Percentiles rank a stretch among this genome's conserved stretches.
phyloP scores from a whole-genome alignment of 2,113 vertebrate genomes.

The Engraulis encrasicolus region DNA sequence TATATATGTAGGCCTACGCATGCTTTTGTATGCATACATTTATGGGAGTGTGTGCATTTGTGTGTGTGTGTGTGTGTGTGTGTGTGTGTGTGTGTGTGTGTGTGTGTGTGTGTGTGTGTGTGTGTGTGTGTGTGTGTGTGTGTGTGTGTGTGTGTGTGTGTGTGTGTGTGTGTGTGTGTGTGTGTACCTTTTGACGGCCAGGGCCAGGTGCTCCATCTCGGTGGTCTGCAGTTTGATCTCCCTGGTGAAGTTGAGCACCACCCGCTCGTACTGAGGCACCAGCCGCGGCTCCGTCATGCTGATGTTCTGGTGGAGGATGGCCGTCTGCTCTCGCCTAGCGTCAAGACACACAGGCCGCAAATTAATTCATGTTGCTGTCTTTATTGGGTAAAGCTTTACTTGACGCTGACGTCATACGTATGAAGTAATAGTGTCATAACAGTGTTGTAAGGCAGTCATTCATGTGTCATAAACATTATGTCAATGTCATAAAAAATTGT shows the following conservation, averaged over 20 bases:
- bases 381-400: too few relatives aligned
- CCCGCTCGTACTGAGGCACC: conserved; percentile 86
- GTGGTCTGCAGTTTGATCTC: conserved; percentile 91
- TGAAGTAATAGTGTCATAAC: too few relatives aligned
- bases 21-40: too few relatives aligned
- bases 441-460: too few relatives aligned
- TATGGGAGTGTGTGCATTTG: too few relatives aligned
- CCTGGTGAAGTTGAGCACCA: conserved; percentile 87
- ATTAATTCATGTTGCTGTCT: too few relatives aligned
- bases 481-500: too few relatives aligned
- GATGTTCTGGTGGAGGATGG: conserved; percentile 91
- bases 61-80: background rate
- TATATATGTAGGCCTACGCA: too few relatives aligned
- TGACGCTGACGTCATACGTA: too few relatives aligned
- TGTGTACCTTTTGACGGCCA: conserved; percentile 89
- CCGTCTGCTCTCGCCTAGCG: conserved; percentile 85
- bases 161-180: background rate
- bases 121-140: background rate
- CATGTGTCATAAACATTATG: too few relatives aligned
- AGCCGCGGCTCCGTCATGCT: conserved; percentile 88
- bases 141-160: background rate
- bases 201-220: conserved; percentile 92
- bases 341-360: background rate
- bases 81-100: background rate
- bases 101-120: conserved; percentile 16